Conservation (phyloP, 1,140 invertebrate genomes). For the Tyrophagus putrescentiae region DNA sequence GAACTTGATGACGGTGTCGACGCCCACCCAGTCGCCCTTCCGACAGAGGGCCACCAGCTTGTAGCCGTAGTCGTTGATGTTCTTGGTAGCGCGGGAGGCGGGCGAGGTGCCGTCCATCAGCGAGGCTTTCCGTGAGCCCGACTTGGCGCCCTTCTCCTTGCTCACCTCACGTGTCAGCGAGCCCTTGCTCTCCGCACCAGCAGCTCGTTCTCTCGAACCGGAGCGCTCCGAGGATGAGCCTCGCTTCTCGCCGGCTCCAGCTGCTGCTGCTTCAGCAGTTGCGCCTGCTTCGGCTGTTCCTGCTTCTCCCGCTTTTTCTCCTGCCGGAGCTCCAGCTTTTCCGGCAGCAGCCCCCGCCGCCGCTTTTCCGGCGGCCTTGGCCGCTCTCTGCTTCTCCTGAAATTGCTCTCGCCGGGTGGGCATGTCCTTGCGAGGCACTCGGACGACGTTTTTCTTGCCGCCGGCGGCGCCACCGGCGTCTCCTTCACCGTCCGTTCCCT, state of each 20-base stretch:
- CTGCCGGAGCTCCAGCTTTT: background rate
- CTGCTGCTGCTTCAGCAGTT: background rate
- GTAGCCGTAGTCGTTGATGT: conserved; percentile 17
- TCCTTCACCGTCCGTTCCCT: background rate
- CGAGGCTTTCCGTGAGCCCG: background rate
- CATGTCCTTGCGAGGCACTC: background rate
- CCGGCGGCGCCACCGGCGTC: background rate
- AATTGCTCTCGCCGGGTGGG: background rate
- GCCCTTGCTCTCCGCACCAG: background rate
- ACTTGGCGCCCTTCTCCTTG: background rate
- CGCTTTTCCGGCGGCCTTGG: background rate
- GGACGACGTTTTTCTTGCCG: background rate
- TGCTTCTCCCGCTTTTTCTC: background rate
- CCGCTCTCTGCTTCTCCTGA: conserved; percentile 8
- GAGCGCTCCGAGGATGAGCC: background rate
- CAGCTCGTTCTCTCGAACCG: background rate
- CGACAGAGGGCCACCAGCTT: conserved; percentile 26
- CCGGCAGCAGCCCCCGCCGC: background rate
- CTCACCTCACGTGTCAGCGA: background rate
- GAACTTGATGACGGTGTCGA: conserved; percentile 27
- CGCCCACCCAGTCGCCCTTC: conserved; percentile 28
- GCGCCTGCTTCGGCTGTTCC: background rate
- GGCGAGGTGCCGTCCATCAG: background rate
- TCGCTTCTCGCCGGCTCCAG: background rate
- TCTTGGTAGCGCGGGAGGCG: background rate